A percentile compares a stretch with the other conserved stretches of the same genome.
These are phyloP conservation scores for Anthrax anthrax DNA, from an alignment of 2,888 invertebrate genomes.

Conservation along the genomic window DNA sequence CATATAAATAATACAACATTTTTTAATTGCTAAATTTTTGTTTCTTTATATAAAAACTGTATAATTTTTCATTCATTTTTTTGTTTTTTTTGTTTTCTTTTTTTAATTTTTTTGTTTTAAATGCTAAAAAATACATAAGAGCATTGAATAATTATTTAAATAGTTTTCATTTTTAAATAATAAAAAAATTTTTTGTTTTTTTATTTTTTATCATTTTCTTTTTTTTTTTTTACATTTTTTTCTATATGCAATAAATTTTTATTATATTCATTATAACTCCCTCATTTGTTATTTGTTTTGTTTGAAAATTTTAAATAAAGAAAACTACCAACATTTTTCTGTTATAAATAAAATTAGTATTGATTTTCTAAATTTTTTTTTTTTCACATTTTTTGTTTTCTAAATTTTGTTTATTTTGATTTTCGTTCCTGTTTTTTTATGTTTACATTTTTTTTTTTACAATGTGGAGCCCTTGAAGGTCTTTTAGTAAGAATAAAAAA, in stretches of 20 bases:
- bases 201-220: neutral
- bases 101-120: constrained; percentile 3
- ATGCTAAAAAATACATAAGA: constrained; percentile 13
- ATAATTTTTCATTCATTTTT: constrained; percentile 3
- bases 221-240: neutral
- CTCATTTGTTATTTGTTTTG: too few species aligned
- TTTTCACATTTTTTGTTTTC: too few species aligned
- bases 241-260: neutral
- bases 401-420: too few species aligned
- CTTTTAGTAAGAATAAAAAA: too few species aligned
- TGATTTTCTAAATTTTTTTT: too few species aligned
- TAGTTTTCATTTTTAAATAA: neutral
- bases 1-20: neutral
- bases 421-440: too few species aligned
- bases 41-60: constrained; percentile 11
- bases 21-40: neutral
- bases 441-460: too few species aligned
- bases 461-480: too few species aligned
- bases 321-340: too few species aligned
- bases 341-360: too few species aligned
- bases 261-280: too few species aligned
- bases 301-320: too few species aligned
- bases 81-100: neutral
- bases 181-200: neutral
- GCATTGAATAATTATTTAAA: constrained; percentile 8